These are phyloP conservation scores for Progne subis DNA, from an alignment of 2,113 vertebrate species.

Conservation along the genomic window DNA sequence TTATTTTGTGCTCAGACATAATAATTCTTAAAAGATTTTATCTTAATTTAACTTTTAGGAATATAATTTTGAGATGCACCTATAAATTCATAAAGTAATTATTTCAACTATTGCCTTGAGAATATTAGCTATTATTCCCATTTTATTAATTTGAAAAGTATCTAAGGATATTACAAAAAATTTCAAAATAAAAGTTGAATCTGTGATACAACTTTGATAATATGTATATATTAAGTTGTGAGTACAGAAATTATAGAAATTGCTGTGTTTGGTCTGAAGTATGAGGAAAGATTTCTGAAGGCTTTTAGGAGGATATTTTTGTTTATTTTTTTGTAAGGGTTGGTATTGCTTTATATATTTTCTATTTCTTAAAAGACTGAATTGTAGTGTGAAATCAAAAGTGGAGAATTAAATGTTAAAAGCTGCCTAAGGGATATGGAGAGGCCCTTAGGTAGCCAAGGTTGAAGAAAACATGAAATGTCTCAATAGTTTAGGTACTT, in stretches of 20 bases:
- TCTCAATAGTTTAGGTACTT: not conserved
- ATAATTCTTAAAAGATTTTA: not conserved
- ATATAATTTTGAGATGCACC: not conserved
- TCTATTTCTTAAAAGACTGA: not conserved
- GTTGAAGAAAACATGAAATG: not conserved
- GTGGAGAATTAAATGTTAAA: not conserved
- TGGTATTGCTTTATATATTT: not conserved
- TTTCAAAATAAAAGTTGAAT: not conserved
- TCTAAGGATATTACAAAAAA: not conserved
- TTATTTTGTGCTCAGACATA: not conserved
- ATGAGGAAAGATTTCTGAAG: not conserved
- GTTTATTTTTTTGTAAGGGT: not conserved
- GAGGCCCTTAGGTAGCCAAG: not conserved
- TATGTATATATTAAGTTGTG: accelerated
- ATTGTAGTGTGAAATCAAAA: not conserved
- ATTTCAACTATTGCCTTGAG: not conserved
- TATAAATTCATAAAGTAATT: not conserved
- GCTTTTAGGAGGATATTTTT: not conserved
- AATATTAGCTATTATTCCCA: not conserved
- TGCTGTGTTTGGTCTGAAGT: not conserved
- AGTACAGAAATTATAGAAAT: not conserved
- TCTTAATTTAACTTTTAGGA: not conserved
- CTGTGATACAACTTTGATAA: not conserved
- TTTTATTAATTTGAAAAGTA: not conserved
- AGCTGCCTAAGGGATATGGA: not conserved